These are phyloP conservation scores for Drosophila nigricruria DNA, from an alignment of 2,888 invertebrate genomes.

Conservation along the genomic window DNA sequence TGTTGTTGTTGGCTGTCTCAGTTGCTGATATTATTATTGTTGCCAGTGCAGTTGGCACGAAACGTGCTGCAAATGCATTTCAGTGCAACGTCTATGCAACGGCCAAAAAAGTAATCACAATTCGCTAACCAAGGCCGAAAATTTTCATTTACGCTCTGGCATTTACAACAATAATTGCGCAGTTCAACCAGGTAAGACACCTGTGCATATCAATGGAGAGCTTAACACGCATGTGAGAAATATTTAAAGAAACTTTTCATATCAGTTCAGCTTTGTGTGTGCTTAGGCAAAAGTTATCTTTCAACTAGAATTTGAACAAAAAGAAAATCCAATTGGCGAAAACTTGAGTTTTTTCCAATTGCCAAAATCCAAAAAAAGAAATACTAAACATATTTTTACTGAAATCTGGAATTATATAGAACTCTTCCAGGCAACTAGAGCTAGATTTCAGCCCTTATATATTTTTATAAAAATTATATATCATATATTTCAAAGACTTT, in stretches of 20 bases:
- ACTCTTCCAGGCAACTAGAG: no score
- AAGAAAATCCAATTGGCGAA: not conserved
- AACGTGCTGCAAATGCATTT: conserved; percentile 55
- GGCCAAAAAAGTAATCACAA: conserved; percentile 48
- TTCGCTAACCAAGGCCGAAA: conserved; percentile 48
- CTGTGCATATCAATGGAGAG: conserved; percentile 44
- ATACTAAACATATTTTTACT: no score
- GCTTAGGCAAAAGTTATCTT: not conserved
- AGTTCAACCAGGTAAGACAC: conserved; percentile 10
- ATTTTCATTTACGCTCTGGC: conserved; percentile 50
- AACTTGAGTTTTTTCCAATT: no score
- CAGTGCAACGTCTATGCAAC: conserved; percentile 15
- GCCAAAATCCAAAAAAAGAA: no score
- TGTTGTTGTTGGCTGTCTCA: conserved; percentile 7
- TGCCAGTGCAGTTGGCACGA: conserved; percentile 11
- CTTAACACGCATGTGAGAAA: conserved; percentile 17
- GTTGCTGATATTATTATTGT: conserved; percentile 7
- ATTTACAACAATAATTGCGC: conserved; percentile 43
- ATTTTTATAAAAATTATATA: not conserved
- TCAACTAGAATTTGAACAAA: not conserved
- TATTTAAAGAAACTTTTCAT: not conserved
- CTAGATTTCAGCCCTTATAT: not conserved
- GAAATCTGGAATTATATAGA: no score
- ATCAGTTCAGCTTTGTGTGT: not conserved
- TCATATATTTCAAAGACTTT: not conserved